Evolutionary conservation across 2,888 invertebrate genomes (phyloP), one percentile per base, ranked within the genome.

Genomic region (Anoplius nigerrimus): DNA sequence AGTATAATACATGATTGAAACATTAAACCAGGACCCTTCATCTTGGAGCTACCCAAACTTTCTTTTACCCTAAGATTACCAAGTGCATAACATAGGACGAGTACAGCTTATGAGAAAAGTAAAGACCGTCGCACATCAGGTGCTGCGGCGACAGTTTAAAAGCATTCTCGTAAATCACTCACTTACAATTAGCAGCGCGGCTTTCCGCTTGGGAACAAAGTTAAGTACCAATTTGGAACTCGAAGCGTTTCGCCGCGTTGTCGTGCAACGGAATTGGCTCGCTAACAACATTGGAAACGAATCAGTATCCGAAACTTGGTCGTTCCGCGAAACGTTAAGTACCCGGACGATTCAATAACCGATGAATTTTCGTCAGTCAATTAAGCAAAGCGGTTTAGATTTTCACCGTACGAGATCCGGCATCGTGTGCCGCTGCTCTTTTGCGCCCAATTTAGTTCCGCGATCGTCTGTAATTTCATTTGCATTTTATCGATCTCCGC

Each of bases 261-360:
- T 64, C 53, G n/a, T 20, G 18, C 56, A n/a, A 11, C 61, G 61
- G 56, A 42, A 53, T 34, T 13, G 15, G 21, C 42, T 60, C 60
- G 60, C 53, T 57, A 34, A 15, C 42, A 63, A 63, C 57, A 51
- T 57, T 27, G 8, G 24, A 60, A 46, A 34, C 48, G 27, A 66
- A 60, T 55, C 48, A 27, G 54, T 58, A 24, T 66, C 42, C n/a
- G 54, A 46, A 66, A 46, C 60, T 66, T 42, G 3, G 18, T 27
- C n/a, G 15, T 13, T 20, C 13, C 24, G 42, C 20, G 11, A 13
- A n/a, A 11, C 18, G 3, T 13, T 21, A 48, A 21, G 20, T 48
- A 54, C 21, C 21, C 42, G 18, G 6, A 34, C 34, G 34, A 34
- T 34, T 34, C 11, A 6, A 34, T 34, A 34, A 34, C 34, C 34